These are phyloP conservation scores for Chaetogeoica ovagalla DNA, from an alignment of 2,888 invertebrate genomes.

Conservation along the genomic window DNA sequence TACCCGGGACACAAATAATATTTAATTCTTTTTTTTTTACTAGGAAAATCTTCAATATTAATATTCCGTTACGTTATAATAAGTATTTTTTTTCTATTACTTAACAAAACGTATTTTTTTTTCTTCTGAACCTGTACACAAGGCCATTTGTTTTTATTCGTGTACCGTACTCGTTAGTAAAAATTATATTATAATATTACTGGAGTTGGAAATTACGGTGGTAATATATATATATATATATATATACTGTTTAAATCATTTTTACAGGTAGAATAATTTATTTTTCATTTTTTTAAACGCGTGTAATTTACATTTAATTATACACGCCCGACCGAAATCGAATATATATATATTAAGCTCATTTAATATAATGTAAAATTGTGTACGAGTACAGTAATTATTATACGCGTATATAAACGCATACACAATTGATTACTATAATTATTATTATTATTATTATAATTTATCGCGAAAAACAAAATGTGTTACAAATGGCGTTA, in stretches of 20 bases:
- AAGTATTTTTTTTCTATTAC: neutral
- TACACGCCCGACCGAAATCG: neutral
- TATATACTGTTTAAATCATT: neutral
- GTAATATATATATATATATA: too few species aligned
- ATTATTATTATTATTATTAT: too few species aligned
- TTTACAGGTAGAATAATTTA: neutral
- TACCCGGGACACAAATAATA: too few species aligned
- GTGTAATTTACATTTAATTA: slow-evolving; percentile 2
- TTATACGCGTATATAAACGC: too few species aligned
- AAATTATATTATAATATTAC: neutral
- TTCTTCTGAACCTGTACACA: neutral
- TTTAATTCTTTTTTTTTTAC: too few species aligned
- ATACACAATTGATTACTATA: too few species aligned
- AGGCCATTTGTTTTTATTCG: slow-evolving; percentile 1
- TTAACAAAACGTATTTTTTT: neutral
- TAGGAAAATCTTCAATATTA: neutral
- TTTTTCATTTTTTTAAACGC: slow-evolving; percentile 12
- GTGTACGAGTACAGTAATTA: too few species aligned
- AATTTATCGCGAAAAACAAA: too few species aligned
- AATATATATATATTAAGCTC: neutral
- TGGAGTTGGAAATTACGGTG: neutral
- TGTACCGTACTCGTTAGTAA: slow-evolving; percentile 5
- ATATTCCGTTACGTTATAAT: slow-evolving; percentile 7
- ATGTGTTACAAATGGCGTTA: too few species aligned
- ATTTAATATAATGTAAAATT: neutral